Percentiles rank a stretch among this genome's conserved stretches.
phyloP scores from a whole-genome alignment of 2,797 vertebrate genomes.

The Phalanger gymnotis region DNA sequence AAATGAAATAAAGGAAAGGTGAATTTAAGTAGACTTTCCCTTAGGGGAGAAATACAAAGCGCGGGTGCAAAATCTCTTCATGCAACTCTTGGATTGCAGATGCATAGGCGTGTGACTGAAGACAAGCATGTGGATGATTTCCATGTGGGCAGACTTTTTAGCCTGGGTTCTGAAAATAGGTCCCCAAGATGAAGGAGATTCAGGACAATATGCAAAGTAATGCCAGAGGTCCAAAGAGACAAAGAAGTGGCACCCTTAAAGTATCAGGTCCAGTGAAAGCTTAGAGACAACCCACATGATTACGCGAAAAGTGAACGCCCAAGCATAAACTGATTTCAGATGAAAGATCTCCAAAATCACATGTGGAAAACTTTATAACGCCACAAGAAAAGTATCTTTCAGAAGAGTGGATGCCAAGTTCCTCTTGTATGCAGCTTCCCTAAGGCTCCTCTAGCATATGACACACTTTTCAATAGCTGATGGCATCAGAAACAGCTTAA shows the following conservation, averaged over 20 bases:
- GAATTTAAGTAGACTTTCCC: background rate
- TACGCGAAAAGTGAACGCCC: background rate
- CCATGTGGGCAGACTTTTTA: background rate
- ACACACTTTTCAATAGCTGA: background rate
- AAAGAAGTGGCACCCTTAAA: fast-evolving
- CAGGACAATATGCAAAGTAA: background rate
- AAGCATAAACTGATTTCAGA: background rate
- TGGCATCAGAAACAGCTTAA: background rate
- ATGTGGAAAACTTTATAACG: background rate
- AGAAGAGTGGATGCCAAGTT: background rate
- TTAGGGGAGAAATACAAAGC: background rate
- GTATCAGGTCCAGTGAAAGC: background rate
- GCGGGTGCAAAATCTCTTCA: background rate
- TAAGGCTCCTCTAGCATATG: background rate
- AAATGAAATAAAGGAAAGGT: background rate
- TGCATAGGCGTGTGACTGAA: background rate
- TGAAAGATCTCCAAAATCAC: background rate
- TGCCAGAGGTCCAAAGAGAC: background rate
- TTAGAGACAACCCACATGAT: fast-evolving
- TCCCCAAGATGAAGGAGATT: background rate
- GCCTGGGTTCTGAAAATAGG: background rate
- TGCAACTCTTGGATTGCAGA: fast-evolving
- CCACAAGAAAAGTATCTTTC: background rate
- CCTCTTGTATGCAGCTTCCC: background rate
- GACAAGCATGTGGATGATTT: background rate